Evolutionary conservation across 1,140 invertebrate genomes (phyloP), one percentile per base, ranked within the genome.

Genomic region (Dinothrombium tinctorium): DNA sequence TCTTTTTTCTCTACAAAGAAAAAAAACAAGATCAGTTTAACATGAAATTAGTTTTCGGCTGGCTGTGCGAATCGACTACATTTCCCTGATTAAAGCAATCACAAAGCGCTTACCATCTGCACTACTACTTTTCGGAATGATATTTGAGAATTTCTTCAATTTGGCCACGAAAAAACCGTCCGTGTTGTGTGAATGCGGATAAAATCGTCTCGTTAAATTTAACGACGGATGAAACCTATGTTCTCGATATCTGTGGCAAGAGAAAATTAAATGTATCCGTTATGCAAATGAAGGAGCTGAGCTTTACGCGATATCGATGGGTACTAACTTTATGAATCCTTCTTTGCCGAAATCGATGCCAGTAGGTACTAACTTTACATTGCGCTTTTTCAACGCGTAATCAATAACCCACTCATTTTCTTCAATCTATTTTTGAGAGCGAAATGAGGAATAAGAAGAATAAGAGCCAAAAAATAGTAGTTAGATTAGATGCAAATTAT

Each of bases 151-250:
- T 54, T 96, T 98, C 60, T 90, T 87, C 0, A 99, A 57, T 65
- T 99, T 99, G 4, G 87, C 87, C 11, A 99, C 87, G 67, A 86
- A 99, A 57, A 99, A 99, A 23, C 94, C 94, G 65, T 99, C 92
- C 75, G 98, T 84, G 58, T 99, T 99, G 56, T 96, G 86, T 12
- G 76, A 75, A 57, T 99, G 92, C 3, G 92, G 92, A 63, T 96
- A 98, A 63, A 87, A 94, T 44, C 90, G 64, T 60, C 71, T 71
- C 0, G 83, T 79, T 17, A 87, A 58, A 56, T 87, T 86, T 56
- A 99, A 56, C 4, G 77, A 76, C 2, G 82, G 83, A 65, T 96
- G 83, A 64, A 90, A 98, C 49, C 60, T 50, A 45, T 62, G 53
- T 40, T 61, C 54, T 45, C 63, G 56, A 51, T 62, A 67, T 43